A percentile compares a stretch with the other conserved stretches of the same genome.
Evolutionary conservation across 2,113 vertebrate genomes (phyloP).

Genomic region (Lepisosteus oculatus): DNA sequence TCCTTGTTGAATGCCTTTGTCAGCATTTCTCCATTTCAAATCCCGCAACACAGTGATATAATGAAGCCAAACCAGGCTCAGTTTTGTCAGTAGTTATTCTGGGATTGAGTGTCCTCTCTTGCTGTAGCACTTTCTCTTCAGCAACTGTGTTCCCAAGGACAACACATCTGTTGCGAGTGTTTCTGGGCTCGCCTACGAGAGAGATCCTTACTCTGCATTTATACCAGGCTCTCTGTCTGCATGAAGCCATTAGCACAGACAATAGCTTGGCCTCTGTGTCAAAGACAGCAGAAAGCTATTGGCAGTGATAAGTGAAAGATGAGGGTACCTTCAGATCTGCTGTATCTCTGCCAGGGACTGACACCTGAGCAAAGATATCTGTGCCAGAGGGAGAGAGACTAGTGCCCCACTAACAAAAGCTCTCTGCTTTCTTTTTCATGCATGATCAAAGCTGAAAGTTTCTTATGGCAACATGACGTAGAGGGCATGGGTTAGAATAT

Average conservation of each 20-base stretch:
- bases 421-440: no score
- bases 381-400: background rate
- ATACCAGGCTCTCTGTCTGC: constrained; percentile 34
- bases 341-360: background rate
- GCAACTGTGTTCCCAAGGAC: background rate
- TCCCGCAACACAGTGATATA: no score
- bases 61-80: no score
- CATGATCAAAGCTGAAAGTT: no score
- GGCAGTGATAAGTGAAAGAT: background rate
- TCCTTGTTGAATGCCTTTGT: no score
- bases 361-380: background rate
- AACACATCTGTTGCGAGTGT: background rate
- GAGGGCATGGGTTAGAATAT: no score
- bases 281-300: background rate
- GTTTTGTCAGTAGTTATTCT: no score
- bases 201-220: constrained; percentile 16
- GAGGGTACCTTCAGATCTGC: background rate
- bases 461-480: no score
- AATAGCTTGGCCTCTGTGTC: constrained; percentile 20
- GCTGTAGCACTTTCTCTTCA: no score
- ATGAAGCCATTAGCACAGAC: constrained; percentile 36
- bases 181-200: background rate
- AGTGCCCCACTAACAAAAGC: no score
- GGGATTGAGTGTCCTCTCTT: no score
- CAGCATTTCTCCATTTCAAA: no score